Evolutionary conservation across 2,113 vertebrate species (phyloP), one percentile per base, ranked within the genome.

Genomic region (Cynoglossus semilaevis): DNA sequence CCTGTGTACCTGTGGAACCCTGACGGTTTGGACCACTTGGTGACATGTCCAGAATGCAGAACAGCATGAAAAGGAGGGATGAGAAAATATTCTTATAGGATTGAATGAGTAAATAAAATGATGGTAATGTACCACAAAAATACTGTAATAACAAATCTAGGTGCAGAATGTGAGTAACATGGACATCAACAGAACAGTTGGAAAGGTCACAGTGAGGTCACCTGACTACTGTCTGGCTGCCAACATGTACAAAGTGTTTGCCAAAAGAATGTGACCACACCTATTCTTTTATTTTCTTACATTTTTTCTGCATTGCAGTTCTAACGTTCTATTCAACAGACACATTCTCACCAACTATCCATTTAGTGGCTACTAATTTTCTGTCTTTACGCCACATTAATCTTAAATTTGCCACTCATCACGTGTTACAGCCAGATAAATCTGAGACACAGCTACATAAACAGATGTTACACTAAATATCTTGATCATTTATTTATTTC

Each of bases 391-490:
- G 66, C 54, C 60, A 61, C 74, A 83, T 83, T 83, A 79, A 69
- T 55, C 66, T 67, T 51, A 58, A 49, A 67, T 74, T 4, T 57
- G 76, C 55, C 58, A 72, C 64, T 67, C 41, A 72, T 65, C 22
- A 77, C 34, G 53, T 63, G 64, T 71, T 73, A 67, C 42, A 46
- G 48, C 8, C 58, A 46, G 44, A 78, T 59, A 67, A 44, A 67
- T 72, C 62, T 49, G 49, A 71, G 56, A 50, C 46, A 61, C 51
- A 66, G 64, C 37, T 8, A 35, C 5, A 35, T 41, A 61, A 72
- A 67, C 65, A 81, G 54, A 72, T 80, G 69, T 51, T 84, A 43
- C 29, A 55, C 44, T 48, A 66, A 80, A 76, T 64, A 66, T 68
- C 36, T 67, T 47, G 12, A 72, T 70, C 16, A 67, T 72, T 67